Percentiles rank a stretch among this genome's conserved stretches.
Evolutionary conservation across 2,113 vertebrate species (phyloP).

Genomic region (Anhinga rufa): DNA sequence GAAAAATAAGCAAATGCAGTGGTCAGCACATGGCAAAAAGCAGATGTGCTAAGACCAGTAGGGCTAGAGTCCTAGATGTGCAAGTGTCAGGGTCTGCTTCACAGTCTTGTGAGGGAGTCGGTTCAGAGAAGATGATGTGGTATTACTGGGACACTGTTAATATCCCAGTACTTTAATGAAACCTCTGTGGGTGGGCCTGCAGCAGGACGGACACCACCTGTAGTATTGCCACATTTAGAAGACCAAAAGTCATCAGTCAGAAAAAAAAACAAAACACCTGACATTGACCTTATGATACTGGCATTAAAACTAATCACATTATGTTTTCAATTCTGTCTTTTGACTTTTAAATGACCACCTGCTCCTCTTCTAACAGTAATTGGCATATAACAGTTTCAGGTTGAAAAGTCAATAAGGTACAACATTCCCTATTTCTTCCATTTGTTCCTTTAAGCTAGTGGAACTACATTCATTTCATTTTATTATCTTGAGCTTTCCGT

Average conservation of each 20-base stretch:
- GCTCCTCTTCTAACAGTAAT: neutral
- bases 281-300: neutral
- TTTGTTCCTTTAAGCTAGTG: neutral
- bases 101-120: neutral
- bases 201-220: neutral
- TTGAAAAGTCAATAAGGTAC: neutral
- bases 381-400: neutral
- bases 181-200: neutral
- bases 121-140: neutral
- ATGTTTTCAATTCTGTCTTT: neutral
- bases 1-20: neutral
- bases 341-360: slow-evolving; percentile 19
- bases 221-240: neutral
- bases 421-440: neutral
- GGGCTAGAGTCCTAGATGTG: neutral
- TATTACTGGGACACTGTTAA: neutral
- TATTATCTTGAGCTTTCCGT: neutral
- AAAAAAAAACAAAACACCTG: neutral
- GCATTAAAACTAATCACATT: slow-evolving; percentile 10
- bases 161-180: neutral
- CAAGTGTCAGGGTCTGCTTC: neutral
- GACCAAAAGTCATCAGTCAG: neutral
- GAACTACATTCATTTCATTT: neutral
- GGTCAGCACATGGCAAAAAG: slow-evolving; percentile 6
- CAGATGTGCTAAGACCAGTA: slow-evolving; percentile 25